Evolutionary conservation across 2,797 vertebrate species (phyloP).

Genomic region (Odontamblyopus lacepedii): DNA sequence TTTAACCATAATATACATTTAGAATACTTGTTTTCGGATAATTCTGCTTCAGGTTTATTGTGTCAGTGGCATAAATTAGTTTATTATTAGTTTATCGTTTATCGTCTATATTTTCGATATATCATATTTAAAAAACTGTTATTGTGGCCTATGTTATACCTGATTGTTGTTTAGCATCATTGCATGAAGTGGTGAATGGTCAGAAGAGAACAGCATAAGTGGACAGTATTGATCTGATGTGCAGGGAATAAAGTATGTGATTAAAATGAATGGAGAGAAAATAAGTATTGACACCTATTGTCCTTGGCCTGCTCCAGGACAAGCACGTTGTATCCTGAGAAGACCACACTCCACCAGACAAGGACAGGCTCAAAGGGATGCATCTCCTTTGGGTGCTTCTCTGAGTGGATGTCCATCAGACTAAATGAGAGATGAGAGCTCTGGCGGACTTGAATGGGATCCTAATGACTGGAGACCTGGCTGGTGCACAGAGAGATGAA

Average conservation of each 20-base stretch:
- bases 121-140: no score
- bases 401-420: constrained; percentile 64
- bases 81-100: no score
- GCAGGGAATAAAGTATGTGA: constrained; percentile 16
- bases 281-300: constrained; percentile 33
- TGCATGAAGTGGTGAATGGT: background rate
- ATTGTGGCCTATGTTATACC: background rate
- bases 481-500: constrained; percentile 33
- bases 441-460: constrained; percentile 57
- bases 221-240: constrained; percentile 4
- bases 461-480: constrained; percentile 55
- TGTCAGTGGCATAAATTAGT: no score
- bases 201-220: constrained; percentile 10
- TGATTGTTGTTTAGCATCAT: background rate
- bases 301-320: constrained; percentile 53
- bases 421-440: constrained; percentile 70
- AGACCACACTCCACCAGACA: constrained; percentile 49
- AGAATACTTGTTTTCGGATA: no score
- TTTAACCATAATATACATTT: no score
- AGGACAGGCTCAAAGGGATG: constrained; percentile 47
- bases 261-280: constrained; percentile 25
- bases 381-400: constrained; percentile 47
- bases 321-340: constrained; percentile 38
- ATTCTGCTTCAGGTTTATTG: no score
- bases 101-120: no score